Evolutionary conservation across 37 sponge, comb jelly and placozoan species (phyloP), one percentile per base, ranked within the genome.

Genomic region (Tethya wilhelma): DNA sequence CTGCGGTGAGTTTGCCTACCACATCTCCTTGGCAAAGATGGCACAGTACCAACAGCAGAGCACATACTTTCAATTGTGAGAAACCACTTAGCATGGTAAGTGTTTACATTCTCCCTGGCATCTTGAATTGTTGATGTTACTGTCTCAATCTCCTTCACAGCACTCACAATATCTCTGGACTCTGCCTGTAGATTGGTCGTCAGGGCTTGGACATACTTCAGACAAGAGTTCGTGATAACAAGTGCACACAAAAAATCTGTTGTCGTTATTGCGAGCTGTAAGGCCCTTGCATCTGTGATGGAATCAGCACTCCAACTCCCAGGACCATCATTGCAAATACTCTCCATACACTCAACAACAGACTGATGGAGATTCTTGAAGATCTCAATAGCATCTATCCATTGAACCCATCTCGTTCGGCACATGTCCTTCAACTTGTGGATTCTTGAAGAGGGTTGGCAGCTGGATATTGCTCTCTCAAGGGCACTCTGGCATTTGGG

Each of bases 1-100:
- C 67, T 75, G 38, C 69, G n/a, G 31, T 84, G 69, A 31, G 39
- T 46, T 84, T 84, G 76, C 23, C 74, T 26, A 33, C 79, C 74
- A 73, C 87, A 86, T 71, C 66, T 71, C 49, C 87, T 40, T 38
- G 87, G 74, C 38, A 86, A 34, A 64, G 79, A 86, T 46, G 74
- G 79, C 55, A 59, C 75, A 43, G 53, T 86, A 55, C 80, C 73
- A 31, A 64, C 44, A 43, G 63, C 75, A 28, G 60, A 36, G 28
- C 68, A 79, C 65, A 71, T 70, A 25, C 73, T 44, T 32, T 72
- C 42, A 30, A 79, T 57, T 7, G 34, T 71, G 64, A 38, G 30
- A 67, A 80, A 79, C 81, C 80, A 87, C 28, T 74, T 32, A 53
- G 44, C 42, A 74, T 87, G 87, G 44, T 79, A 23, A 64, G 43